A percentile compares a stretch with the other conserved stretches of the same genome.
Conservation (phyloP, 1,140 invertebrate genomes). For the Triops cancriformis region DNA sequence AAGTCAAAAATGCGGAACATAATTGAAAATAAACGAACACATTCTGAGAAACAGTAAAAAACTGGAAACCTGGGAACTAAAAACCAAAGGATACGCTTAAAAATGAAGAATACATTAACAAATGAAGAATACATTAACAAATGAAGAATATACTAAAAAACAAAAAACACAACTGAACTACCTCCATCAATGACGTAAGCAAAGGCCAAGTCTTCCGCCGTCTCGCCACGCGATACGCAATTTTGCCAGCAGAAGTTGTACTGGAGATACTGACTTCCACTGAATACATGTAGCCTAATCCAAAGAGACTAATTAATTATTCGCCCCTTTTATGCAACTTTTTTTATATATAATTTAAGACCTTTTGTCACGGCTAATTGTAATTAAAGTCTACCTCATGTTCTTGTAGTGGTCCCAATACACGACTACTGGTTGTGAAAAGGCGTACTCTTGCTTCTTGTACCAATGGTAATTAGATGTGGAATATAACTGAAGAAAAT, state of each 20-base stretch:
- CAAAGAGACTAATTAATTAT: neutral
- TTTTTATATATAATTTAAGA: too few species aligned
- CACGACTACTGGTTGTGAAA: slow-evolving; percentile 43
- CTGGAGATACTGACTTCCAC: neutral
- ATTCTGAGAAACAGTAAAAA: too few species aligned
- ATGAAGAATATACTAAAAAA: slow-evolving; percentile 27
- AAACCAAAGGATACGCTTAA: too few species aligned
- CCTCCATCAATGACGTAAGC: slow-evolving; percentile 59
- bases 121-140: too few species aligned
- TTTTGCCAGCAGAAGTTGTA: neutral
- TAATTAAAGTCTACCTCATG: slow-evolving; percentile 36
- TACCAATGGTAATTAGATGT: slow-evolving; percentile 86
- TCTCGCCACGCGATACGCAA: neutral
- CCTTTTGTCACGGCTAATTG: neutral
- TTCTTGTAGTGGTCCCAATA: slow-evolving; percentile 53
- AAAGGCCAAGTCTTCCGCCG: slow-evolving; percentile 46
- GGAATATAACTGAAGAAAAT: slow-evolving; percentile 58
- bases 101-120: too few species aligned
- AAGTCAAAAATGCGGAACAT: too few species aligned
- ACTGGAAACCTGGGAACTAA: too few species aligned
- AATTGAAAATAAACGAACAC: too few species aligned
- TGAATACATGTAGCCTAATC: neutral
- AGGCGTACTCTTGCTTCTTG: slow-evolving; percentile 59
- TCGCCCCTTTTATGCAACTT: neutral
- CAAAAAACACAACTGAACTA: slow-evolving; percentile 33